Evolutionary conservation across 2,888 invertebrate genomes (phyloP), one percentile per base, ranked within the genome.

Genomic region (Plagiodera versicolora): DNA sequence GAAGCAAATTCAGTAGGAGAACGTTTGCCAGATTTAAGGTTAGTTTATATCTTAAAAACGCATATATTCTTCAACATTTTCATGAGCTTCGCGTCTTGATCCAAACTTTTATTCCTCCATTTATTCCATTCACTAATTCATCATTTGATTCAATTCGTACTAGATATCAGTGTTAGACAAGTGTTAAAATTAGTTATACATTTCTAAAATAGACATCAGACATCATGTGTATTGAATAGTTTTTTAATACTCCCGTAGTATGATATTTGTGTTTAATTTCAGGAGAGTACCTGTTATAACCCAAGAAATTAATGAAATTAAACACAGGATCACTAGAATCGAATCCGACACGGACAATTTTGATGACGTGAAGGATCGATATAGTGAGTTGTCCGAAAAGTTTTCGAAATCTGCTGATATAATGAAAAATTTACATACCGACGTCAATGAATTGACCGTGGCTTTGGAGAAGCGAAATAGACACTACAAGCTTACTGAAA

Each of bases 1-100:
- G 79, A 81, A 52, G 87, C 87, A 0, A 73, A 76, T 47, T 73
- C 69, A 35, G 71, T 82, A 11, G 85, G 86, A 28, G 75, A 81
- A 0, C 78, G 85, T 66, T 77, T 85, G 4, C 73, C 81, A 0
- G 80, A 83, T 6, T 77, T 82, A 0, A 83, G 84, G 86, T 86
- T 70, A 24, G 24, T 44, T 6, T 11, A 1, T 4, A 9, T 28
- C 16, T 3, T 16, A 46, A 17, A 46, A 46, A 18, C 8, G 16
- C 2, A 4, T 18, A 4, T 47, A 9, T 47, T 47, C 16, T 47
- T 30, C 30, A 30, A 51, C 30, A 5, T 16, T 32, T 30, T 24
- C 6, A 5, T 24, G 24, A 3, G 6, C 4, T 6, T 24, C 6
- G 24, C 24, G 24, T 24, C 24, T 24, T 24, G 24, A 6, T 24